Evolutionary conservation across 1,140 invertebrate species (phyloP).

Genomic region (Megalopta genalis): DNA sequence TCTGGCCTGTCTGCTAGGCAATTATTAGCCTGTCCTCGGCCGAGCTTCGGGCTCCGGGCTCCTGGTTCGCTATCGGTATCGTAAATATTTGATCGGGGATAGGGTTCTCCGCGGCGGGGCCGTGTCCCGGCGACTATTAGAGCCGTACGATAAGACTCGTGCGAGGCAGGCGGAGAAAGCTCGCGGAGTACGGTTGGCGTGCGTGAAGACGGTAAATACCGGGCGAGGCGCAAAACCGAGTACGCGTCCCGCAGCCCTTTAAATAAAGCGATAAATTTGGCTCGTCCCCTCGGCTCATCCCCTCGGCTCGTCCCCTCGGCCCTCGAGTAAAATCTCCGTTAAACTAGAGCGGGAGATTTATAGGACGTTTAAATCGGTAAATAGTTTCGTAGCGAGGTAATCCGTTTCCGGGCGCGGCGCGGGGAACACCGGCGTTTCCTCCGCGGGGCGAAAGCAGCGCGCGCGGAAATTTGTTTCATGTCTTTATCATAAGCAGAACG

Average conservation of each 20-base stretch:
- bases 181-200: conserved; percentile 41
- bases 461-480: not conserved
- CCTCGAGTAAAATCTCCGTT: conserved; percentile 59
- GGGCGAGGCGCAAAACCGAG: conserved; percentile 32
- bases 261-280: conserved; percentile 63
- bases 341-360: conserved; percentile 53
- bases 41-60: not conserved
- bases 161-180: too few relatives aligned
- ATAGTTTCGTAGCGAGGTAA: conserved; percentile 55
- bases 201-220: conserved; percentile 58
- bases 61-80: conserved; percentile 37
- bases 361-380: conserved; percentile 61
- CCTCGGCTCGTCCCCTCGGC: not conserved
- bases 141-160: conserved; percentile 20
- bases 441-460: not conserved
- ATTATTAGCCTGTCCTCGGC: conserved; percentile 22
- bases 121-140: not conserved
- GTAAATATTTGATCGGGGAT: conserved; percentile 54
- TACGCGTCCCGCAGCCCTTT: conserved; percentile 38
- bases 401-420: conserved; percentile 41
- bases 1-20: not conserved
- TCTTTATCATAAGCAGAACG: too few relatives aligned
- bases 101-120: not conserved
- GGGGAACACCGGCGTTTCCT: not conserved
- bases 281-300: not conserved